A percentile compares a stretch with the other conserved stretches of the same genome.
phyloP scores from a whole-genome alignment of 2,797 vertebrate species.

The Pangasius krempfi region DNA sequence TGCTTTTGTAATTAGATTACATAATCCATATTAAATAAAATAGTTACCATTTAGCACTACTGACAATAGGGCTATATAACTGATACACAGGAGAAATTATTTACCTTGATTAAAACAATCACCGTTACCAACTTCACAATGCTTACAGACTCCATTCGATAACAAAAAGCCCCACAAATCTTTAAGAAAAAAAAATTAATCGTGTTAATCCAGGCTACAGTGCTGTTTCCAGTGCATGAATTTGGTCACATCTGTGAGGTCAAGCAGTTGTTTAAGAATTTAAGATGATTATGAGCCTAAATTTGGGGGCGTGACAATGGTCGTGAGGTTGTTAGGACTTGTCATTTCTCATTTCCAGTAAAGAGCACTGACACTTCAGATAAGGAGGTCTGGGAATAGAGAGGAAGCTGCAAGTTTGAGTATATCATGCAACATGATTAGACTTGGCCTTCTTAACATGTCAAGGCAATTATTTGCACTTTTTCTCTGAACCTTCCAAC shows the following conservation, averaged over 20 bases:
- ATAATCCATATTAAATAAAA: background rate
- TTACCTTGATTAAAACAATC: constrained; percentile 41
- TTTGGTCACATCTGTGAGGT: background rate
- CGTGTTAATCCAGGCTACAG: background rate
- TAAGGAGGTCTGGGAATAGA: background rate
- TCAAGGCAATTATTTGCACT: background rate
- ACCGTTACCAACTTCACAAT: constrained; percentile 15
- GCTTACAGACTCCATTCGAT: constrained; percentile 30
- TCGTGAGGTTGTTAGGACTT: background rate
- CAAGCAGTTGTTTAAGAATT: background rate
- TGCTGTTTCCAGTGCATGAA: background rate
- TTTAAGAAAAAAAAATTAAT: background rate
- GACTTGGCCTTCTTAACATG: background rate
- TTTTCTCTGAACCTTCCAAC: background rate
- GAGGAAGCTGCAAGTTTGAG: no score
- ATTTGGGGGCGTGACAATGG: background rate
- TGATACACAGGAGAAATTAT: no score
- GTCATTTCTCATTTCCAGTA: background rate
- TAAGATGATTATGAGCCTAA: background rate
- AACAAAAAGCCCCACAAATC: background rate
- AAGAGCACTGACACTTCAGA: background rate
- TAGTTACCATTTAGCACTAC: background rate
- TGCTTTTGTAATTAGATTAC: background rate
- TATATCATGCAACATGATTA: background rate
- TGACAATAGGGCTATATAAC: background rate